Evolutionary conservation across 2,797 vertebrate species (phyloP), one percentile per base, ranked within the genome.

Genomic region (Phrynocephalus forsythii): DNA sequence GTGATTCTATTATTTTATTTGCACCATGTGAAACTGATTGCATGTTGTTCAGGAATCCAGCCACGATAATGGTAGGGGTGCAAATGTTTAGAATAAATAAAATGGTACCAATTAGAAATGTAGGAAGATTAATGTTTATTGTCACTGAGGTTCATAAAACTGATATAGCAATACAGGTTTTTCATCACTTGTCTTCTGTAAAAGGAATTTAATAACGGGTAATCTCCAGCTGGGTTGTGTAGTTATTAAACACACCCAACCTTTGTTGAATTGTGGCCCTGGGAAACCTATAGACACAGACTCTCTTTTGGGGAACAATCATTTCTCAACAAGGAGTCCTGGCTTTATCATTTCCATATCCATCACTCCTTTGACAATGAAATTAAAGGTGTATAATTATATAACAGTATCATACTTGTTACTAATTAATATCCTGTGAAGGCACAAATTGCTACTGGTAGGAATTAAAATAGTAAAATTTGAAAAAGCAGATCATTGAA

Each of bases 391-490:
- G 67, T 48, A 52, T 15, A 76, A 71, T 79, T 78, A 76, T 69
- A 85, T 80, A 83, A 81, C 60, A 83, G 0, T 1, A 73, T 5
- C 30, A 20, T 89, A 44, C 30, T 52, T 3, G 28, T 71, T 85
- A 90, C 22, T 88, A 71, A 89, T 69, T 0, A 91, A 83, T 48
- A 72, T 56, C 3, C 82, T 13, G 52, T 75, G 84, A 56, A 73
- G 20, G 26, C 85, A 71, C 18, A 82, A 75, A 87, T 86, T 15
- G 56, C 26, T 28, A 78, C 0, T 72, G 67, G 83, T 3, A 50
- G 0, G 0, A 1, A 6, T 90, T 80, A 87, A 90, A 91, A 72
- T 26, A 81, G 33, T 90, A 90, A 90, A 8, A 24, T 11, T 89
- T 30, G 78, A 66, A 67, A 60, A 38, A 22, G 22, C 4, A 88